Evolutionary conservation across 2,888 invertebrate species (phyloP), one percentile per base, ranked within the genome.

Genomic region (Megaustenia siamemsis): DNA sequence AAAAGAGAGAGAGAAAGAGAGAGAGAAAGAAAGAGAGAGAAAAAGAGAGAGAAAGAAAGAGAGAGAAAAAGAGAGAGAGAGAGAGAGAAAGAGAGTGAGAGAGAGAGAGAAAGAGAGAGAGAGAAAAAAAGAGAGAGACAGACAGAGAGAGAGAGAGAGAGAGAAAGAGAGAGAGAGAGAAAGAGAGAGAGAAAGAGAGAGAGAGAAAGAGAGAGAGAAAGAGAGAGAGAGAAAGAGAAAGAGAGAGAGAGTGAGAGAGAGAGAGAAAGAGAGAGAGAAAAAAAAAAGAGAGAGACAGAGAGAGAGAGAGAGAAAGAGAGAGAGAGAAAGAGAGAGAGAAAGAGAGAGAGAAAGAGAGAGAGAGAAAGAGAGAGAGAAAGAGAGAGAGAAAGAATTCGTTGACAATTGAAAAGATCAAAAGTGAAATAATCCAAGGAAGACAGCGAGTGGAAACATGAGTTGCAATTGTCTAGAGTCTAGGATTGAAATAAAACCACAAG

Each of bases 321-420:
- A 18, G 53, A 18, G 21, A 10, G 53, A 21, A 53, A 53, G 53
- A 10, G 53, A 53, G 10, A 18, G 10, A 10, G 15, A 53, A 53
- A 24, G 60, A 60, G 21, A 35, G 43, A 38, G 35, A 60, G 75
- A 43, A 43, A 43, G 75, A 43, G 43, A 43, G 43, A 43, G 75
- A 43, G 43, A 8, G 75, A 43, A 43, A 28, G 75, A 28, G 24
- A 21, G 75, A 28, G 24, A 40, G 75, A 28, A 43, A 28, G 75
- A 38, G 18, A 40, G 75, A 40, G 32, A 71, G 71, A 38, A 28
- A 79, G n/a, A n/a, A n/a, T n/a, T n/a, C n/a, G n/a, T n/a, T n/a
- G n/a, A n/a, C n/a, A n/a, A n/a, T n/a, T n/a, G 63, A 66, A 38
- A 32, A 43, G 32, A 15, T 35, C 4, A n/a, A 28, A 38, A 10